Conservation (phyloP, 2,888 invertebrate species). For the Folsomia candida region DNA sequence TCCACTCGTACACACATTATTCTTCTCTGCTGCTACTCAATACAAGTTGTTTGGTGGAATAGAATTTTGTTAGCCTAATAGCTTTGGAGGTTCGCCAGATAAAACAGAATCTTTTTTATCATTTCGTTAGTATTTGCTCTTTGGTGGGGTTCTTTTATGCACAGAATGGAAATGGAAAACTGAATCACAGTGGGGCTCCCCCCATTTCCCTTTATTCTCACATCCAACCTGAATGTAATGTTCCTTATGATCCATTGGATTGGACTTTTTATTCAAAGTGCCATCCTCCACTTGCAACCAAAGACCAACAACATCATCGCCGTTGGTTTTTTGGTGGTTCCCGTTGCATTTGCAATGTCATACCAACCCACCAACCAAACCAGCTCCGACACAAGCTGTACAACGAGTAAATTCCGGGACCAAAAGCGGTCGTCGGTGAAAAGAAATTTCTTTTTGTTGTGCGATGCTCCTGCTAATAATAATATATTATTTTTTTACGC, state of each 20-base stretch:
- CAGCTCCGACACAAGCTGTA: neutral
- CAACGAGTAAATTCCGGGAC: neutral
- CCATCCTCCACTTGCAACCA: neutral
- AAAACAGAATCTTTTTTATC: constrained; percentile 25
- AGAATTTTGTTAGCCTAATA: constrained; percentile 27
- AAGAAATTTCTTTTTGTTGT: neutral
- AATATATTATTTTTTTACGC: neutral
- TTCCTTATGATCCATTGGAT: constrained; percentile 12
- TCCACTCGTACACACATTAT: neutral
- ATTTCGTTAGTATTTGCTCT: constrained; percentile 13
- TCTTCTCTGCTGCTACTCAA: neutral
- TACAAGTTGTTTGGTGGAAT: constrained; percentile 10
- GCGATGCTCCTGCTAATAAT: neutral
- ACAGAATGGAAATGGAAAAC: constrained; percentile 1
- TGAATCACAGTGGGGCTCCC: constrained; percentile 15
- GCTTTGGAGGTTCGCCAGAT: constrained; percentile 25
- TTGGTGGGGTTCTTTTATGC: neutral
- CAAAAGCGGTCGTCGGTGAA: neutral
- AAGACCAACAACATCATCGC: neutral
- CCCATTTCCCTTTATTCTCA: neutral
- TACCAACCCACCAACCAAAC: neutral
- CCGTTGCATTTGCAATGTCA: neutral
- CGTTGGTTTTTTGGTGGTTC: neutral
- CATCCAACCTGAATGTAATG: neutral
- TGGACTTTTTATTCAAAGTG: constrained; percentile 12